Base-by-base conservation (phyloP, 1,140 invertebrate species). In the Spodoptera litura region DNA sequence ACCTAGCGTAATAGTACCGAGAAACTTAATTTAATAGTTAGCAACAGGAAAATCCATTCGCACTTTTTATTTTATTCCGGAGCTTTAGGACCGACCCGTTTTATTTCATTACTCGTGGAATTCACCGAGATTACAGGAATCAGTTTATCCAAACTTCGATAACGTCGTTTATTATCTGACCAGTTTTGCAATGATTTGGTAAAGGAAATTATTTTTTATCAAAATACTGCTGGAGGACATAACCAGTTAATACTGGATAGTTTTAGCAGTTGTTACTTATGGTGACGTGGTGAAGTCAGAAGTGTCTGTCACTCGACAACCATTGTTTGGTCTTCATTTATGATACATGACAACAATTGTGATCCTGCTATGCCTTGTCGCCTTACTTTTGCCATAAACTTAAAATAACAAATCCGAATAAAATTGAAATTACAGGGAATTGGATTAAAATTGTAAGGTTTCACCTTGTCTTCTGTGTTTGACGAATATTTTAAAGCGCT, bases 391-490 rank as follows among this genome's bases (percentile, higher is more conserved):
- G 15, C 52, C 2, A n/a, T 55, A 15, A 55, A n/a, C 4, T 13
- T 55, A n/a, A 55, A 55, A n/a, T 53, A 20, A 20, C 20, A 20
- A 68, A 44, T 64, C 49, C 52, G 27, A 13, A 35, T 55, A 53
- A 71, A 70, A 55, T 11, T 55, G 13, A 56, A 35, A 35, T 56
- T 1, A 71, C 27, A 53, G 31, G 3, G 20, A 51, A 71, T 71
- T 56, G 68, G 52, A 71, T 71, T 71, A 71, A 52, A 53, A 53
- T 56, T 55, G 31, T 56, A 38, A 15, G 68, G 68, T 38, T 71
- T 71, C 68, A 56, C 25, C 55, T 71, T 55, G 31, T 53, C 68
- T 71, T 71, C 53, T 56, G 51, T 70, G 25, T 52, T 5, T 55
- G 25, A 35, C 52, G 68, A 71, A 71, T 56, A 38, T 71, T 55